These are phyloP conservation scores for Palythoa caribaeorum DNA, from an alignment of 92 coral and sea anemone genomes.

Conservation along the genomic window DNA sequence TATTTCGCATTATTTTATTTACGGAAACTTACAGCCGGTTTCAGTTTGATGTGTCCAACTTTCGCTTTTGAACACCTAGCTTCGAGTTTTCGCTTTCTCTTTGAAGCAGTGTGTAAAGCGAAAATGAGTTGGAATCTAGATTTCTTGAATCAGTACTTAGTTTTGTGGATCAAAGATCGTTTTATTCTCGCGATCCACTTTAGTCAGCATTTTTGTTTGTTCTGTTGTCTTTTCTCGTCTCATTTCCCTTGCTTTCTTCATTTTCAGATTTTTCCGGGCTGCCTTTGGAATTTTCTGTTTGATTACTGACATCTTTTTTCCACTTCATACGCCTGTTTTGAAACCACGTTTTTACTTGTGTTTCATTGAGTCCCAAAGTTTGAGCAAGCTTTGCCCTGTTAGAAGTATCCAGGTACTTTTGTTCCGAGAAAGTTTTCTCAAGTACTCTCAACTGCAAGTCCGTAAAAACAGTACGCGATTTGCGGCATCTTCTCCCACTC, in stretches of 20 bases:
- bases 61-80: neutral
- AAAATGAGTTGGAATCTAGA: conserved; percentile 7
- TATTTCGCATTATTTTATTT: conserved; percentile 4
- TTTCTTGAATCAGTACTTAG: conserved; percentile 1
- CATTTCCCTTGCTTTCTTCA: conserved; percentile 9
- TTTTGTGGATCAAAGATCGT: conserved; percentile 7
- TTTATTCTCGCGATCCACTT: neutral
- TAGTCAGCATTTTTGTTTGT: neutral
- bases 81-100: conserved; percentile 12
- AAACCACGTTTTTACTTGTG: conserved; percentile 99
- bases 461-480: conserved; percentile 98
- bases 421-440: conserved; percentile 97
- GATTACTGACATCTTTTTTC: conserved; percentile 82
- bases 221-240: conserved; percentile 26
- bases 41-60: conserved; percentile 14
- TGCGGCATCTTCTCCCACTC: conserved; percentile 94
- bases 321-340: conserved; percentile 98
- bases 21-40: conserved; percentile 32
- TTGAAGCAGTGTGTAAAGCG: conserved; percentile 9
- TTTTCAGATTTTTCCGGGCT: neutral
- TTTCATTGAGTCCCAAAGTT: conserved; percentile 93
- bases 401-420: conserved; percentile 95
- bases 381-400: conserved; percentile 94
- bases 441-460: conserved; percentile 94
- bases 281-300: conserved; percentile 30